phyloP scores from a whole-genome alignment of 2,888 invertebrate genomes.

The Drosophila meridionalis region DNA sequence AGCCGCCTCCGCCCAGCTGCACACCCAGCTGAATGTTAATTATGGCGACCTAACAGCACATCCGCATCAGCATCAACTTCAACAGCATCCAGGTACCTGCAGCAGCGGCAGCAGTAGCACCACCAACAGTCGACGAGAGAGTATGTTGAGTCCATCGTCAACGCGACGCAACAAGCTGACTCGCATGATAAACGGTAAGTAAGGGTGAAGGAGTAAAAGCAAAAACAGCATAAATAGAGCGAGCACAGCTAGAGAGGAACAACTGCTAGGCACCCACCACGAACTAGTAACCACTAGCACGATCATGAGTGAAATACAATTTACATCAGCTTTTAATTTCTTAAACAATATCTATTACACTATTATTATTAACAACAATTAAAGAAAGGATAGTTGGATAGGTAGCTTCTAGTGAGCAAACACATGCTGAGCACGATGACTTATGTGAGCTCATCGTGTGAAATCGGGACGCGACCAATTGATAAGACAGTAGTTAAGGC shows the following conservation, averaged over 20 bases:
- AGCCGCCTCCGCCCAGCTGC: slow-evolving; percentile 69
- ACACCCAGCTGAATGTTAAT: slow-evolving; percentile 84
- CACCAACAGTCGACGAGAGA: slow-evolving; percentile 86
- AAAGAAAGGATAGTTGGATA: too few relatives aligned
- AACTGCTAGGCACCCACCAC: background rate
- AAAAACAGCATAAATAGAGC: background rate
- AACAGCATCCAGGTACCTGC: slow-evolving; percentile 10
- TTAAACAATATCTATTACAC: background rate
- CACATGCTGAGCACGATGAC: too few relatives aligned
- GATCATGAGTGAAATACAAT: background rate
- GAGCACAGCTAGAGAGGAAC: background rate
- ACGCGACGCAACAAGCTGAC: slow-evolving; percentile 91
- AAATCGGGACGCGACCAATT: slow-evolving; percentile 16
- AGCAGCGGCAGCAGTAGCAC: slow-evolving; percentile 51
- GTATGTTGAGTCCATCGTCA: slow-evolving; percentile 90
- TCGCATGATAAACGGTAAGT: slow-evolving; percentile 90
- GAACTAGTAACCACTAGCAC: too few relatives aligned
- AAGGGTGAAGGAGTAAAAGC: background rate
- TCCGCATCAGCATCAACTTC: background rate
- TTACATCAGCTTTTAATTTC: background rate
- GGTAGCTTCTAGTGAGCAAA: too few relatives aligned
- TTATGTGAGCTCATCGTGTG: too few relatives aligned
- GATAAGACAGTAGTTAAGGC: slow-evolving; percentile 23
- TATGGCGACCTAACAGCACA: slow-evolving; percentile 64
- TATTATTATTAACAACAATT: background rate